Evolutionary conservation across 2,113 vertebrate genomes (phyloP).

Genomic region (Reinhardtius hippoglossoides): DNA sequence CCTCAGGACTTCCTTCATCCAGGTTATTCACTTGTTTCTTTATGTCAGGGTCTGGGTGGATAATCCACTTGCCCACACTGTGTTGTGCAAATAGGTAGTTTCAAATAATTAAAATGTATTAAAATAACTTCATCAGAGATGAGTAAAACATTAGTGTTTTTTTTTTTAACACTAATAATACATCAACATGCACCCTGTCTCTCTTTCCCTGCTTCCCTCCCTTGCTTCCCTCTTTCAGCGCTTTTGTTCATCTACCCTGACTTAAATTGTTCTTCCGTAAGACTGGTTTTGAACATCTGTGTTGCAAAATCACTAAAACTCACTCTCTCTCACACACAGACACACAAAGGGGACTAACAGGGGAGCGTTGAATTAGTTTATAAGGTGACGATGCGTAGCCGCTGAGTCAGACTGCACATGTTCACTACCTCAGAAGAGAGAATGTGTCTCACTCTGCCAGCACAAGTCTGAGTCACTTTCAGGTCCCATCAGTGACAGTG

Average conservation of each 20-base stretch:
- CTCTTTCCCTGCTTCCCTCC: not conserved
- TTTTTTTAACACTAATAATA: constrained; percentile 3
- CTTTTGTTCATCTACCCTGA: constrained; percentile 51
- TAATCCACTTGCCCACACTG: not conserved
- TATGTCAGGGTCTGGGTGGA: not conserved
- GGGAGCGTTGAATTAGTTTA: constrained; percentile 7
- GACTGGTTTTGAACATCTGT: constrained; percentile 55
- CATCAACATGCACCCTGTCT: not conserved
- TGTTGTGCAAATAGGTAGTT: not conserved
- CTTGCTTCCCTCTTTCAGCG: not conserved
- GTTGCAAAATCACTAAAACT: constrained; percentile 7
- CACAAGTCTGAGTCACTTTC: constrained; percentile 38
- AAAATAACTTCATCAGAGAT: no score
- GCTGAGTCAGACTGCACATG: constrained; percentile 37
- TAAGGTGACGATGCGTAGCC: constrained; percentile 22
- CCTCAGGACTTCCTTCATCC: constrained; percentile 83
- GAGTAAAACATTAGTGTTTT: no score
- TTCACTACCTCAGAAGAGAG: constrained; percentile 30
- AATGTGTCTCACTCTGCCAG: constrained; percentile 5
- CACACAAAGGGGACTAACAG: constrained; percentile 27
- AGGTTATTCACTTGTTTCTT: constrained; percentile 64
- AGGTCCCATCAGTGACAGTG: constrained; percentile 23
- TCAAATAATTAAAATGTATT: not conserved
- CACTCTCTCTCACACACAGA: not conserved
- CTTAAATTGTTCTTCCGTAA: constrained; percentile 62